Conservation (phyloP, 2,888 invertebrate genomes). For the Druceiella hillmani region DNA sequence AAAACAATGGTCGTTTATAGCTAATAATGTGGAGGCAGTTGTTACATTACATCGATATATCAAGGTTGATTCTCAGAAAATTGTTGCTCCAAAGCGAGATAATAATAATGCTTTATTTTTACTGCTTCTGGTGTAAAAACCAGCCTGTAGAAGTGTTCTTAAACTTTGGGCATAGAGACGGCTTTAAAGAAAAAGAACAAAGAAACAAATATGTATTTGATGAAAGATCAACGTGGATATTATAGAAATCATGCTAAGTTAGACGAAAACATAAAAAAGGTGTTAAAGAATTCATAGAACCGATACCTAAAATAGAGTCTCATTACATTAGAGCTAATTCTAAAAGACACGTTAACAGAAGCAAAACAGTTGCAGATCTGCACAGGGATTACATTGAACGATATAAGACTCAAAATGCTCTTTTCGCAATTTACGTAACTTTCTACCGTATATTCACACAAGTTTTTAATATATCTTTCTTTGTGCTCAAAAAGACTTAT, state of each 20-base stretch:
- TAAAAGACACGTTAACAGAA: constrained; percentile 17
- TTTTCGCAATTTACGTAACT: constrained; percentile 15
- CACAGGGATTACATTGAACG: not conserved
- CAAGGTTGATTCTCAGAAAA: constrained; percentile 11
- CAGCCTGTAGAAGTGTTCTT: too few species aligned
- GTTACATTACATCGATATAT: constrained; percentile 10
- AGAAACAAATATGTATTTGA: too few species aligned
- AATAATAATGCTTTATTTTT: constrained; percentile 11
- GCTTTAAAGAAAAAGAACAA: too few species aligned
- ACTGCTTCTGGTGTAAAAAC: too few species aligned
- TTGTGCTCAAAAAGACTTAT: constrained; percentile 23
- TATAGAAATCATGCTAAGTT: too few species aligned
- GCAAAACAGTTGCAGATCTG: constrained; percentile 15
- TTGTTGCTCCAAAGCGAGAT: constrained; percentile 8
- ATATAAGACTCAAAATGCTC: constrained; percentile 3
- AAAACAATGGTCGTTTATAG: constrained; percentile 11
- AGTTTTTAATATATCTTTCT: constrained; percentile 22
- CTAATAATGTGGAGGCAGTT: constrained; percentile 8
- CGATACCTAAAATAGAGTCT: constrained; percentile 17
- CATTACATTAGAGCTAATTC: too few species aligned
- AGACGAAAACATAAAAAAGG: constrained; percentile 13
- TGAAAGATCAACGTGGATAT: too few species aligned
- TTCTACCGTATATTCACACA: constrained; percentile 23
- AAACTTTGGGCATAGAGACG: too few species aligned
- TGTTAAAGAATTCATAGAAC: constrained; percentile 7